Base-by-base conservation (phyloP, 2,797 vertebrate species). In the Crenichthys baileyi region DNA sequence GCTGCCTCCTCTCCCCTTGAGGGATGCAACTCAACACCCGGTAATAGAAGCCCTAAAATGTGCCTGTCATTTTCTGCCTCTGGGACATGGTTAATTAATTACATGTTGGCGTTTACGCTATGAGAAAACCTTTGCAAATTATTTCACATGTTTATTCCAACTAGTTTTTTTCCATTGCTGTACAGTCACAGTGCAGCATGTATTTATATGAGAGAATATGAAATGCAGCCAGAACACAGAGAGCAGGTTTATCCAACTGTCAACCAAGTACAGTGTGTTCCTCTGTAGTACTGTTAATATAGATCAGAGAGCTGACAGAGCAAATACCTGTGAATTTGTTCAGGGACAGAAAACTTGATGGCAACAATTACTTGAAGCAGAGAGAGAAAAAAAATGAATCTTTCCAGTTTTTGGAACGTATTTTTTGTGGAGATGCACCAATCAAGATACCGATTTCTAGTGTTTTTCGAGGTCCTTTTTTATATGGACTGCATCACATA, bases 51-150 rank as follows among this genome's bases (percentile, higher is more conserved):
- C 91, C 86, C 71, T 88, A 92, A 93, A 95, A 95, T 94, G 93
- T 89, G 94, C 89, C 92, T 94, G 93, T 94, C 94, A 92, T 94
- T 90, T 89, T 89, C 89, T 92, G 91, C 94, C 95, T 90, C 79
- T 55, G 88, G 93, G 94, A 94, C 92, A 93, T 94, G 91, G 90
- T 95, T 95, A 95, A 95, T 96, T 95, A 96, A 95, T 96, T 95
- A 95, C 90, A 94, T 44, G 79, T 92, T 89, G 82, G 85, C 78
- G 84, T 86, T 86, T 89, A 89, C 84, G 80, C 83, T 81, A 79
- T 79, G 82, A 84, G 81, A 85, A 89, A 90, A 87, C 83, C 75
- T 83, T 71, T 85, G 76, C 82, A 68, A 76, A 60, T 81, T 81
- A 81, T 90, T 87, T 84, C 76, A 89, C 77, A 87, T 83, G 78